A percentile compares a stretch with the other conserved stretches of the same genome.
Evolutionary conservation across 2,888 invertebrate species (phyloP).

Genomic region (Apodemia duryi): DNA sequence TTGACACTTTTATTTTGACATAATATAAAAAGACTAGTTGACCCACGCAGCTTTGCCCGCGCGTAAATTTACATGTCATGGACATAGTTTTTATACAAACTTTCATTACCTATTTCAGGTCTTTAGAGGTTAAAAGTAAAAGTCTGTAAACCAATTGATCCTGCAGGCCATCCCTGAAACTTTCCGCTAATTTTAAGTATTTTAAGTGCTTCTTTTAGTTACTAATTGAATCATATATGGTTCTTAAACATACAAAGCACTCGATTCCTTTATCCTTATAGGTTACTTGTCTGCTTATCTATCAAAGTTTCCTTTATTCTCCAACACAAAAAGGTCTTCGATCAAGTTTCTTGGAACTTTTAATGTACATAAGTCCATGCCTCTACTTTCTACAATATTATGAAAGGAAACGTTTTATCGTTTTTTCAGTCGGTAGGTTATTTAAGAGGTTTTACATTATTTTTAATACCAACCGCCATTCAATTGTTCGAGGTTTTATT

Average conservation of each 20-base stretch:
- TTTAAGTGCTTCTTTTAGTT: too few relatives aligned
- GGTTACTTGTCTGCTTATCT: conserved; percentile 36
- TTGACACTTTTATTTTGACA: too few relatives aligned
- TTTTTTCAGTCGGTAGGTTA: conserved; percentile 32
- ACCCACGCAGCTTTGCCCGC: too few relatives aligned
- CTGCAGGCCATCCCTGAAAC: too few relatives aligned
- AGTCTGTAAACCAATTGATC: too few relatives aligned
- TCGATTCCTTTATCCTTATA: conserved; percentile 28
- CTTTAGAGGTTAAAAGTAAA: too few relatives aligned
- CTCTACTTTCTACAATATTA: conserved; percentile 29
- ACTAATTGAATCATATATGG: not conserved
- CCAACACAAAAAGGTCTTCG: conserved; percentile 39
- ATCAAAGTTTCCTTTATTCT: conserved; percentile 41
- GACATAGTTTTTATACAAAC: too few relatives aligned
- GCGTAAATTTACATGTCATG: too few relatives aligned
- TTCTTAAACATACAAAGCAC: not conserved
- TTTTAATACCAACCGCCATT: conserved; percentile 8
- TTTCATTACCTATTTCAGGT: too few relatives aligned
- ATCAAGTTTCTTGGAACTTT: conserved; percentile 48
- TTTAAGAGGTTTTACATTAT: conserved; percentile 12
- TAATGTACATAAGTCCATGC: conserved; percentile 52
- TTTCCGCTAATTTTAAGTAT: too few relatives aligned
- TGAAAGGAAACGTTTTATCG: conserved; percentile 36
- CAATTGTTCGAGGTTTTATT: not conserved
- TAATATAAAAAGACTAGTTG: too few relatives aligned